Percentiles rank a stretch among this genome's conserved stretches.
Evolutionary conservation across 2,888 invertebrate species (phyloP).

Genomic region (Eucera pruinosa): DNA sequence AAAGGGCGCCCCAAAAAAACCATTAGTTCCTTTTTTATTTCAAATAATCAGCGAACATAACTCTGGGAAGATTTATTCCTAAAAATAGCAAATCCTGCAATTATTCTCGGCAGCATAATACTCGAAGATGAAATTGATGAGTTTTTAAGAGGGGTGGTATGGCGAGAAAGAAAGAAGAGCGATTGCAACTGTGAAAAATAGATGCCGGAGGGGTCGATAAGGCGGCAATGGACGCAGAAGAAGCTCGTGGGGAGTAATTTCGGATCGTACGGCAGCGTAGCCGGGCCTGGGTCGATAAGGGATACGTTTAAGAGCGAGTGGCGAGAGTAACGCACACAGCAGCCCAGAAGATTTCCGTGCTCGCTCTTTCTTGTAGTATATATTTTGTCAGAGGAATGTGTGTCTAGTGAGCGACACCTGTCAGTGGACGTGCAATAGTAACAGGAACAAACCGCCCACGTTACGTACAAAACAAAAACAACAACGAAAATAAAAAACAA

Average conservation of each 20-base stretch:
- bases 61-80: too few relatives aligned
- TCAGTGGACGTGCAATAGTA: conserved; percentile 20
- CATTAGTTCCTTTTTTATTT: background rate
- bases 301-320: conserved; percentile 55
- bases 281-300: conserved; percentile 61
- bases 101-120: too few relatives aligned
- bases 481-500: conserved; percentile 11
- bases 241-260: conserved; percentile 43
- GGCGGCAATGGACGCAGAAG: conserved; percentile 17
- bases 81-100: background rate
- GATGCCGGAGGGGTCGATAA: conserved; percentile 15
- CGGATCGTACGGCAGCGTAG: conserved; percentile 31
- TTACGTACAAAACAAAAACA: background rate
- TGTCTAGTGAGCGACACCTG: conserved; percentile 53
- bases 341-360: conserved; percentile 9
- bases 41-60: background rate
- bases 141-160: background rate
- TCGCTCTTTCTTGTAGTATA: background rate
- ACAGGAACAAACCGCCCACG: background rate
- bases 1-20: background rate
- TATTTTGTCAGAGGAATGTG: conserved; percentile 7
- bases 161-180: background rate
- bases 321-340: conserved; percentile 23
- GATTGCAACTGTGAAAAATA: conserved; percentile 9
- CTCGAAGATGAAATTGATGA: background rate